Evolutionary conservation across 2,113 vertebrate species (phyloP).

Genomic region (Uria aalge): DNA sequence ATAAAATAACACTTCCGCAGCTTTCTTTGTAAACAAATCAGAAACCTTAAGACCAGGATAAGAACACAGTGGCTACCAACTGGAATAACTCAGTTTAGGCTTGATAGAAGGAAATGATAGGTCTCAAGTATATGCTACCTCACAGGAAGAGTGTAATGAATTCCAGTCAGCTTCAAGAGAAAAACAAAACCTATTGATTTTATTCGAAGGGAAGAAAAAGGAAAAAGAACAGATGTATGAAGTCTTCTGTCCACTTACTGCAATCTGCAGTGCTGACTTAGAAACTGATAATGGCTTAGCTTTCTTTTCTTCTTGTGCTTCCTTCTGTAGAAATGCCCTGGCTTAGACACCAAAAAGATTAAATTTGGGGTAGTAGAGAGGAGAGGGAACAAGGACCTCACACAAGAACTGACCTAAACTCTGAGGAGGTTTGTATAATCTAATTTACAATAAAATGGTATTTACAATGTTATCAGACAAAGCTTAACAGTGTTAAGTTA

Average conservation of each 20-base stretch:
- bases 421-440: conserved; percentile 66
- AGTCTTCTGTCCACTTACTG: not conserved
- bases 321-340: not conserved
- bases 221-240: conserved; percentile 8
- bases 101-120: not conserved
- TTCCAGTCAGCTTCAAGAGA: not conserved
- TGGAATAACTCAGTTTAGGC: not conserved
- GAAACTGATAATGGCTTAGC: not conserved
- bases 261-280: not conserved
- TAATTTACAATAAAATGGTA: conserved; percentile 69
- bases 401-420: conserved; percentile 54
- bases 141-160: conserved; percentile 44
- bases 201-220: conserved; percentile 3
- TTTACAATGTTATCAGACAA: conserved; percentile 69
- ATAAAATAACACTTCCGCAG: not conserved
- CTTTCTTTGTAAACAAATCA: not conserved
- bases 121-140: not conserved
- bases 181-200: conserved; percentile 37
- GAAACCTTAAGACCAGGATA: not conserved
- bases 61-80: not conserved
- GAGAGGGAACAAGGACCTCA: conserved; percentile 47
- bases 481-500: conserved; percentile 66
- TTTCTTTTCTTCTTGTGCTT: not conserved
- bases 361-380: not conserved
- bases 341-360: not conserved